These are phyloP conservation scores for Coendou prehensilis DNA, from an alignment of 2,797 vertebrate genomes.

Conservation along the genomic window DNA sequence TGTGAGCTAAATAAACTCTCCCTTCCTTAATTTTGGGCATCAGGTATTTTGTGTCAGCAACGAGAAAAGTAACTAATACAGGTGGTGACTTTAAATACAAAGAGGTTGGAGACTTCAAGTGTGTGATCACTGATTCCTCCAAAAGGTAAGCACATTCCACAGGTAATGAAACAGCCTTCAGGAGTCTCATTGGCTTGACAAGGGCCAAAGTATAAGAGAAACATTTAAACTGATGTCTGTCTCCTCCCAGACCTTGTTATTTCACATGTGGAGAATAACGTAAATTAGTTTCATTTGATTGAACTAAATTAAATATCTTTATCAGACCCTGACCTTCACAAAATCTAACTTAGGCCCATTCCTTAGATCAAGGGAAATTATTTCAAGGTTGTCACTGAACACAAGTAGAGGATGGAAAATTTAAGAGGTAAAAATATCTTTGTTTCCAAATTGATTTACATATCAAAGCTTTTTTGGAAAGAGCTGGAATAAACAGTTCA, in stretches of 20 bases:
- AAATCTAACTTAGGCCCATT: constrained; percentile 48
- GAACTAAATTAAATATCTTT: constrained; percentile 40
- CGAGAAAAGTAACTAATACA: not conserved
- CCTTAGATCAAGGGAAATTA: constrained; percentile 68
- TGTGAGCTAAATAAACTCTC: not conserved
- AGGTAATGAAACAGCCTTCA: not conserved
- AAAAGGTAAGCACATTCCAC: not conserved
- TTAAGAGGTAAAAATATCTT: constrained; percentile 81
- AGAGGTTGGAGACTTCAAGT: not conserved
- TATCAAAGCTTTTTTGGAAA: constrained; percentile 81
- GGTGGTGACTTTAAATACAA: not conserved
- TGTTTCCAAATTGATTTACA: constrained; percentile 83
- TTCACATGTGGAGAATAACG: not conserved
- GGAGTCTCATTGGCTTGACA: not conserved
- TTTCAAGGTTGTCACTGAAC: constrained; percentile 70
- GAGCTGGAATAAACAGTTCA: constrained; percentile 80
- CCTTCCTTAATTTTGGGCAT: not conserved
- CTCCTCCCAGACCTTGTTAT: not conserved
- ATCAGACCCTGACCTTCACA: constrained; percentile 62
- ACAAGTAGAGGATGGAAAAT: constrained; percentile 67
- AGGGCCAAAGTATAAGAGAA: not conserved
- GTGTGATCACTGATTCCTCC: not conserved
- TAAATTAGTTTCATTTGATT: constrained; percentile 37
- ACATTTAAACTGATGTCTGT: not conserved
- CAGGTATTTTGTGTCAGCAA: not conserved